Evolutionary conservation across 2,113 vertebrate species (phyloP).

Genomic region (Clinocottus analis): DNA sequence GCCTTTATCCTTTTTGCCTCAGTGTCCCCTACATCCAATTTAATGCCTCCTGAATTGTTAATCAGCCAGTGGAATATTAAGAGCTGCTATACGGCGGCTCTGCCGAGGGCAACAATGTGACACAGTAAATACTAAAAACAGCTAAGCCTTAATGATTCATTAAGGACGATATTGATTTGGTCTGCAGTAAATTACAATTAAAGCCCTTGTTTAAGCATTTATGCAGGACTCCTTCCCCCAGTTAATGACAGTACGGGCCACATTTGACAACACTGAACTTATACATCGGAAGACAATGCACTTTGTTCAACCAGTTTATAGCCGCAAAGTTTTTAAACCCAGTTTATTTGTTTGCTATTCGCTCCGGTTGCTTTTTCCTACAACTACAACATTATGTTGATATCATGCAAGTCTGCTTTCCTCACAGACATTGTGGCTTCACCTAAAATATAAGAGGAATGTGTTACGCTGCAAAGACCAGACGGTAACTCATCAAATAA

Average conservation of each 20-base stretch:
- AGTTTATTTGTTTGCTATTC: not conserved
- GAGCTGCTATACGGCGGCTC: conserved; percentile 56
- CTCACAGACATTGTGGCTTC: not conserved
- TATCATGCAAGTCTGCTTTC: not conserved
- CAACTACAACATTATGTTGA: not conserved
- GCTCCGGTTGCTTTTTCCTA: not conserved
- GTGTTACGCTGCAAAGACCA: not conserved
- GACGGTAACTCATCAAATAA: not conserved
- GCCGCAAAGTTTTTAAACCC: not conserved
- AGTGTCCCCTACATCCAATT: conserved; percentile 39
- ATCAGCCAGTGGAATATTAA: conserved; percentile 67
- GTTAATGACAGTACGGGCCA: not conserved
- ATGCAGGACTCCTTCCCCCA: not conserved
- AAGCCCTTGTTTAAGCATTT: conserved; percentile 28
- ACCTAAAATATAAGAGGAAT: not conserved
- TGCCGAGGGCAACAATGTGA: conserved; percentile 58
- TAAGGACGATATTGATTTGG: conserved; percentile 52
- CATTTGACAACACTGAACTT: not conserved
- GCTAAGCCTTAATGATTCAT: conserved; percentile 57
- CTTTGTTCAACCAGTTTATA: not conserved
- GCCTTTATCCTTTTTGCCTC: conserved; percentile 49
- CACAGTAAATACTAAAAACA: conserved; percentile 72
- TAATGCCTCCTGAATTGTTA: conserved; percentile 71
- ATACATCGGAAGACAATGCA: not conserved
- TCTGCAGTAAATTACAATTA: conserved; percentile 50